phyloP scores from a whole-genome alignment of 2,888 invertebrate species.

The Drosophila mimica region DNA sequence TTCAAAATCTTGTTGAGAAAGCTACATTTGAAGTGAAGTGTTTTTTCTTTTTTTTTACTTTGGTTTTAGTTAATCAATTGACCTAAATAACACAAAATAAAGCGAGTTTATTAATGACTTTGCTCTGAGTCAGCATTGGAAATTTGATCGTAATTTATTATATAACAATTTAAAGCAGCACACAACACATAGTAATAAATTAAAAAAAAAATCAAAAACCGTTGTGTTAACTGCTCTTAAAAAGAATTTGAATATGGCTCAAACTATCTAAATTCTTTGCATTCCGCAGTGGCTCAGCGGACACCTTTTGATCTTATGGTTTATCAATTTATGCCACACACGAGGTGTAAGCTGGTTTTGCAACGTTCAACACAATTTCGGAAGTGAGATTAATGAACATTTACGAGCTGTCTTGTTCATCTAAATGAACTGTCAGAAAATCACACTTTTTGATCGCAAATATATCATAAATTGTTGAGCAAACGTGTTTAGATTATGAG shows the following conservation, averaged over 20 bases:
- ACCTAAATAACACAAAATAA: slow-evolving; percentile 21
- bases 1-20: slow-evolving; percentile 30
- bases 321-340: background rate
- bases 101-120: slow-evolving; percentile 18
- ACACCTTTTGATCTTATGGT: background rate
- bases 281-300: background rate
- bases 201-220: background rate
- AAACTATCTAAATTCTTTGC: background rate
- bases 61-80: slow-evolving; percentile 22
- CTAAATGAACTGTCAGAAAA: slow-evolving; percentile 14
- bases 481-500: slow-evolving; percentile 38
- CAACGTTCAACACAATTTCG: background rate
- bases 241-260: background rate
- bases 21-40: slow-evolving; percentile 9
- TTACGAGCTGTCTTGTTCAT: slow-evolving; percentile 12
- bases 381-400: slow-evolving; percentile 4
- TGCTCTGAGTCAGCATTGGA: slow-evolving; percentile 1
- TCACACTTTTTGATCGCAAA: slow-evolving; percentile 1
- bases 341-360: background rate
- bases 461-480: slow-evolving; percentile 20
- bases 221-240: background rate
- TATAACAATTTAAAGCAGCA: slow-evolving; percentile 4
- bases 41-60: background rate
- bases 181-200: background rate
- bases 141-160: slow-evolving; percentile 18